Base-by-base conservation (phyloP, 2,888 invertebrate species). In the Conchocele bisecta region DNA sequence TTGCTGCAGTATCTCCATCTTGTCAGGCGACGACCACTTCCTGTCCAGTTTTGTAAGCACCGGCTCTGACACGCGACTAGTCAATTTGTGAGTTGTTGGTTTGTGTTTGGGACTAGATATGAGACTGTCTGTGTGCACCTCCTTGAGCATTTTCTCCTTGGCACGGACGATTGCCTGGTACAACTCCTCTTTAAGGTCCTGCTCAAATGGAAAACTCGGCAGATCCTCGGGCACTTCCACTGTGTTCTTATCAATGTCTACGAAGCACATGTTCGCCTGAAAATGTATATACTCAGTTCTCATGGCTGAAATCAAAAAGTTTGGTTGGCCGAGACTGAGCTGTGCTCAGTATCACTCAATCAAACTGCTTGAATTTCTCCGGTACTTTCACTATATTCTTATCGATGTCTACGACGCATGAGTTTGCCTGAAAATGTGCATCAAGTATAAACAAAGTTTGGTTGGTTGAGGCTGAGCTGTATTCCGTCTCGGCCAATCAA, bases 201-300 rank as follows among this genome's bases (percentile, higher is more conserved):
- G 94, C 88, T 95, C 94, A 90, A 98, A 96, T 0, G 99, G 99
- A 91, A 99, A 97, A 72, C 94, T 93, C 0, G 98, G 98, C 85
- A 98, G 92, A 91, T 99, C 99, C 92, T 99, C 99, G 0, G 98
- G 98, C 83, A 97, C 93, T 91, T 98, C 98, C 83, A 98, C 95
- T 84, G 94, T 94, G 81, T 96, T 96, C 84, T 95, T 95, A 92
- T 99, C 99, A 80, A 99, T 95, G 92, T 99, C 98, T 57, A 99
- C 96, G 89, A 97, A 95, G 92, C 99, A 99, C 57, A 91, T 87
- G 74, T 89, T 89, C 7, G 88, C 89, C 90, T 90, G 75, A 42
- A 83, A 75, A n/a, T n/a, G n/a, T n/a, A n/a, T n/a, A n/a, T n/a
- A n/a, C n/a, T n/a, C n/a, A n/a, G n/a, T n/a, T n/a, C n/a, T n/a